phyloP scores from a whole-genome alignment of 2,888 invertebrate genomes.

The Stratiomys singularior region DNA sequence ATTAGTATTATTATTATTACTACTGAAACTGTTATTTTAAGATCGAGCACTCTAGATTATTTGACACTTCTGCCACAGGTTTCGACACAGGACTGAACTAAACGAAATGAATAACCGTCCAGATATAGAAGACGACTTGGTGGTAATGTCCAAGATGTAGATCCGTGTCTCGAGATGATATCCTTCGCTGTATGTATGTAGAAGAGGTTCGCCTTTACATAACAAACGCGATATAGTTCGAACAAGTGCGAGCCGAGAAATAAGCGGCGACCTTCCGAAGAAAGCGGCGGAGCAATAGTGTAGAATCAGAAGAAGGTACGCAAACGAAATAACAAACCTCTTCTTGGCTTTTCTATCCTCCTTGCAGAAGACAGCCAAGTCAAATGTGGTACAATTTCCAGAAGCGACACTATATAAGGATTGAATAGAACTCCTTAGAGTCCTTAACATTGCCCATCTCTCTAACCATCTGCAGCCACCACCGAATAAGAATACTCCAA shows the following conservation, averaged over 20 bases:
- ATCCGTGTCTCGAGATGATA: slow-evolving; percentile 42
- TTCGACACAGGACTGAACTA: slow-evolving; percentile 46
- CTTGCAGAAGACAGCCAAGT: slow-evolving; percentile 27
- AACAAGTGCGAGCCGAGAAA: slow-evolving; percentile 27
- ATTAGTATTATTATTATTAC: slow-evolving; percentile 14
- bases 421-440: slow-evolving; percentile 52
- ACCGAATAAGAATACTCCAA: slow-evolving; percentile 46
- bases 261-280: slow-evolving; percentile 16
- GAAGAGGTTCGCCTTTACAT: slow-evolving; percentile 38
- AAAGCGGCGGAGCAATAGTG: slow-evolving; percentile 39
- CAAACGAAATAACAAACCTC: slow-evolving; percentile 40
- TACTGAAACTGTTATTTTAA: slow-evolving; percentile 26
- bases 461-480: slow-evolving; percentile 36
- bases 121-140: slow-evolving; percentile 44
- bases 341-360: slow-evolving; percentile 37
- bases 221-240: slow-evolving; percentile 43
- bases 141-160: slow-evolving; percentile 38
- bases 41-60: slow-evolving; percentile 31
- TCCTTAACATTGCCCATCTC: slow-evolving; percentile 52
- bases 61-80: slow-evolving; percentile 47
- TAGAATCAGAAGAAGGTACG: slow-evolving; percentile 25
- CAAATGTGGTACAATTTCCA: slow-evolving; percentile 53
- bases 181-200: slow-evolving; percentile 40
- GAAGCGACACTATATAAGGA: slow-evolving; percentile 55
- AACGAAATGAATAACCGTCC: slow-evolving; percentile 43